Conservation (phyloP, 2,113 vertebrate genomes). For the Bufo bufo region DNA sequence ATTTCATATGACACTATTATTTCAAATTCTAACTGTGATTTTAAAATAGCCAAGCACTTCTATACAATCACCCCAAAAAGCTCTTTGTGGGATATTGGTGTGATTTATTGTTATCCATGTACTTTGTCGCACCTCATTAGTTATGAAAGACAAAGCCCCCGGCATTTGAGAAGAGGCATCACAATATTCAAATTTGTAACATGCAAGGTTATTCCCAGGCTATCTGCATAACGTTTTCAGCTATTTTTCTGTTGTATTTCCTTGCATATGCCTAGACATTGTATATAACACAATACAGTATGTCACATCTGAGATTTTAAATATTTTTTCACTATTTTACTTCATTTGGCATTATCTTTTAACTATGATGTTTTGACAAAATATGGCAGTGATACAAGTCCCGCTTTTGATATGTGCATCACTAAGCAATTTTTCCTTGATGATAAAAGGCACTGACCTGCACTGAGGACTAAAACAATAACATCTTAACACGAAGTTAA, state of each 20-base stretch:
- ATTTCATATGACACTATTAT: conserved; percentile 55
- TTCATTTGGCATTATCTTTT: background rate
- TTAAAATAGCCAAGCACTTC: conserved; percentile 16
- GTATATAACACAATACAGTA: background rate
- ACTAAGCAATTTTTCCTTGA: background rate
- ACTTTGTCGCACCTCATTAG: conserved; percentile 58
- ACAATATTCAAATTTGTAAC: conserved; percentile 51
- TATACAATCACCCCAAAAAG: conserved; percentile 48
- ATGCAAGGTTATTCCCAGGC: conserved; percentile 24
- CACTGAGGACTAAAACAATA: conserved; percentile 17
- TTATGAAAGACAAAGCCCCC: conserved; percentile 55
- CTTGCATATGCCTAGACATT: background rate
- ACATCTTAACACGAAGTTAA: conserved; percentile 19
- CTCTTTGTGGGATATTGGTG: conserved; percentile 49
- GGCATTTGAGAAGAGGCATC: conserved; percentile 45
- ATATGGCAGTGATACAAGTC: background rate
- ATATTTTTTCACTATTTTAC: background rate
- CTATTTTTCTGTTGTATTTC: conserved; percentile 15
- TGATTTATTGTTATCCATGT: conserved; percentile 55
- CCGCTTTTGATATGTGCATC: background rate
- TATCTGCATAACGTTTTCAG: background rate
- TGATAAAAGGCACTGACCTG: conserved; percentile 14
- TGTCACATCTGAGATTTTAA: background rate
- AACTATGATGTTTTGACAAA: background rate
- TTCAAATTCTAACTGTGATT: conserved; percentile 50